phyloP scores from a whole-genome alignment of 1,140 invertebrate species.

The Neodiprion fabricii region DNA sequence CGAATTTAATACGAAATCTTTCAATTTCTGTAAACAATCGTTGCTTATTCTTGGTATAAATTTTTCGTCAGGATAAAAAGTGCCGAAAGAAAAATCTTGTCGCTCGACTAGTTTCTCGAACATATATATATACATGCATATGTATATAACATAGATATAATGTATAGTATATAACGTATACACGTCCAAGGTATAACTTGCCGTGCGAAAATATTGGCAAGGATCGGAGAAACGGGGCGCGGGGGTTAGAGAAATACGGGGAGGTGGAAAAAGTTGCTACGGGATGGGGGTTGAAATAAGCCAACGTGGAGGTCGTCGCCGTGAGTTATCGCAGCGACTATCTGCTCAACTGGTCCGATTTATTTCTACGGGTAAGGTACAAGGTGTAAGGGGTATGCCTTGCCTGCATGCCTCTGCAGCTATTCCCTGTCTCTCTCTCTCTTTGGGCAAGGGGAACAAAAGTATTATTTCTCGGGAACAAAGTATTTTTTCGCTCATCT shows the following conservation, averaged over 20 bases:
- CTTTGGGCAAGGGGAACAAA: no score
- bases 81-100: no score
- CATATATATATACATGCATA: background rate
- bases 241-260: conserved; percentile 26
- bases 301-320: no score
- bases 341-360: conserved; percentile 55
- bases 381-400: no score
- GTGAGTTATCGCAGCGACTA: conserved; percentile 52
- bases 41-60: no score
- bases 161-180: background rate
- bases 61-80: no score
- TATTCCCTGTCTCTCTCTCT: no score
- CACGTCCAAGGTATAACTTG: background rate
- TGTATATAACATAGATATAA: background rate
- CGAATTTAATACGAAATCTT: no score
- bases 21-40: no score
- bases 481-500: conserved; percentile 42
- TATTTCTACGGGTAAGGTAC: conserved; percentile 59
- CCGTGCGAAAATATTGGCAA: conserved; percentile 42
- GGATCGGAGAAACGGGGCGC: conserved; percentile 26
- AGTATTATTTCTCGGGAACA: conserved; percentile 46
- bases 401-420: no score
- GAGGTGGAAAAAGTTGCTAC: conserved; percentile 30
- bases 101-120: background rate
- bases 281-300: conserved; percentile 16